A percentile compares a stretch with the other conserved stretches of the same genome.
phyloP scores from a whole-genome alignment of 2,888 invertebrate genomes.

The Parnassius mnemosyne region DNA sequence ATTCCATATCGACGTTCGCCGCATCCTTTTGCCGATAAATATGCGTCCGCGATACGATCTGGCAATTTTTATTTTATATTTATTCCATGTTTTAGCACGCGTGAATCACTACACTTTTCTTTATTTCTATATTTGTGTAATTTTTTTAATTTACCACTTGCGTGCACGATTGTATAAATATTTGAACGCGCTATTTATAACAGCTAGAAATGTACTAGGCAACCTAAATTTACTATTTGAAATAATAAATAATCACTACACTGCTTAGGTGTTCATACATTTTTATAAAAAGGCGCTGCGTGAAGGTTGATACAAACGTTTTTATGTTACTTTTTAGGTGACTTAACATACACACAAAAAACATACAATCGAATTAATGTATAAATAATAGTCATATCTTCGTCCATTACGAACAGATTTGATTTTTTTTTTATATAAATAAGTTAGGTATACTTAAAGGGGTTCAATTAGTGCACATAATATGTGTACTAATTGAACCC shows the following conservation, averaged over 20 bases:
- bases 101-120: constrained; percentile 4
- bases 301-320: no score
- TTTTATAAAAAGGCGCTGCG: no score
- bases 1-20: constrained; percentile 41
- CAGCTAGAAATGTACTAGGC: constrained; percentile 4
- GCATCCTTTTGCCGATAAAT: constrained; percentile 55
- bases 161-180: constrained; percentile 3
- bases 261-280: not conserved
- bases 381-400: no score
- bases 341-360: no score
- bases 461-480: no score
- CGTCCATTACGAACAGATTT: no score
- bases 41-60: constrained; percentile 32
- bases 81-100: constrained; percentile 7
- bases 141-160: not conserved
- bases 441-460: no score
- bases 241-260: constrained; percentile 3
- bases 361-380: no score
- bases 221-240: constrained; percentile 8
- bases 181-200: constrained; percentile 4
- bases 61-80: constrained; percentile 28
- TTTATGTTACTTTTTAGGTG: no score
- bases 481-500: no score
- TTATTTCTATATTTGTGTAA: not conserved
- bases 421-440: no score